Base-by-base conservation (phyloP, 1,140 invertebrate species). In the Hylaeus volcanicus region DNA sequence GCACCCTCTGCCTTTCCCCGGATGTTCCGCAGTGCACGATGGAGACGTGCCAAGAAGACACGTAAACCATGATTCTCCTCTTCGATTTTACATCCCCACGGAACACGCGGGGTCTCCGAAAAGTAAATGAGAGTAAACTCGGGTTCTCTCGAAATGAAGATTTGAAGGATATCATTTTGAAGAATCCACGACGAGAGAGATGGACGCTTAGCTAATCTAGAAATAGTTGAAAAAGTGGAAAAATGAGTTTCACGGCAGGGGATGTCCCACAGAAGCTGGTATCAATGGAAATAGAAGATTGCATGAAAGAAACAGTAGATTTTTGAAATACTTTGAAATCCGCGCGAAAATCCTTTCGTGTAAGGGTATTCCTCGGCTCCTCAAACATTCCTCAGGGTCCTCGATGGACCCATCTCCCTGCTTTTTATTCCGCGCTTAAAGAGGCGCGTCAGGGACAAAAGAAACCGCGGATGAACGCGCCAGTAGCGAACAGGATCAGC, bases 31-130 rank as follows among this genome's bases (percentile, higher is more conserved):
- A 37, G 37, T 68, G n/a, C 63, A 14, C 71, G 81, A 83, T 86
- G 77, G 85, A 85, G 74, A 65, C 68, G 72, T 86, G 84, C 85
- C 85, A 86, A 86, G 76, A 78, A 60, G 61, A 58, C 48, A 53
- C 74, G 39, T 56, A 61, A 79, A 74, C 64, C 70, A 60, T 70
- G 66, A 82, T 82, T 72, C 85, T 74, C 56, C 56, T 41, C 43
- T 39, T 53, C 11, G 15, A 9, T 51, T 63, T 64, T 11, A 14
- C 69, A 15, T 48, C 51, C n/a, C n/a, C 11, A 41, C 5, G n/a
- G 1, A 56, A 11, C 12, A 12, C 58, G 41, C 9, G n/a, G 4
- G 15, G 12, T 70, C 26, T 6, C 1, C 41, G 45, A 43, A 3
- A 55, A 45, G 26, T 26, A 26, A 26, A 26, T 0, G 26, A 26